Percentiles rank a stretch among this genome's conserved stretches.
phyloP scores from a whole-genome alignment of 2,797 vertebrate species.

The Cynopterus sphinx region DNA sequence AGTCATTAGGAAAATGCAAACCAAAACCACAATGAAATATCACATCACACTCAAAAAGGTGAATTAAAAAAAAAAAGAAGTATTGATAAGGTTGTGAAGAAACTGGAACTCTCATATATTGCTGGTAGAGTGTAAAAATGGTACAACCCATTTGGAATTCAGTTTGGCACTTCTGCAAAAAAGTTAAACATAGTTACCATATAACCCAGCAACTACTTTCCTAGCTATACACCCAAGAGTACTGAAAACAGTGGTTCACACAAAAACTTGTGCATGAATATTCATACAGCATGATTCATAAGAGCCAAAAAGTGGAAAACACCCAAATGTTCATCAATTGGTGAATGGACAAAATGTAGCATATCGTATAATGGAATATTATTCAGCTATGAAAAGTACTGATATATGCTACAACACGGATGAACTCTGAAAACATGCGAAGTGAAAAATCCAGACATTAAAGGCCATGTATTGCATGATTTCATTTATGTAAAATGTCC shows the following conservation, averaged over 20 bases:
- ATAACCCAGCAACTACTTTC: background rate
- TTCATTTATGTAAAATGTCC: background rate
- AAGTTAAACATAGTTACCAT: background rate
- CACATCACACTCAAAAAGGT: background rate
- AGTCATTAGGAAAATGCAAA: conserved; percentile 2
- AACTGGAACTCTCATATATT: background rate
- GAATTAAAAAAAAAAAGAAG: background rate
- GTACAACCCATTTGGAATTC: background rate
- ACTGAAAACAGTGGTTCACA: background rate
- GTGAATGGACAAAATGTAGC: background rate
- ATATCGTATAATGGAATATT: background rate
- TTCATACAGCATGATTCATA: background rate
- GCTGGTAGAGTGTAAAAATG: background rate
- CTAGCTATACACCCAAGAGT: background rate
- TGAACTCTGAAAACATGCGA: background rate
- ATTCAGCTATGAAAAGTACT: background rate
- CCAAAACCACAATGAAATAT: background rate
- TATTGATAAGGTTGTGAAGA: background rate
- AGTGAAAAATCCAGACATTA: background rate
- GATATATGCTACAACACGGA: background rate
- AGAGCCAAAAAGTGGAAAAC: background rate
- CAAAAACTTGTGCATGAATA: background rate
- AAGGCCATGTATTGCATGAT: background rate
- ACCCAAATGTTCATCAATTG: background rate
- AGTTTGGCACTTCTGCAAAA: background rate